These are phyloP conservation scores for Muschampia staudingeri DNA, from an alignment of 2,888 invertebrate species.

Conservation along the genomic window DNA sequence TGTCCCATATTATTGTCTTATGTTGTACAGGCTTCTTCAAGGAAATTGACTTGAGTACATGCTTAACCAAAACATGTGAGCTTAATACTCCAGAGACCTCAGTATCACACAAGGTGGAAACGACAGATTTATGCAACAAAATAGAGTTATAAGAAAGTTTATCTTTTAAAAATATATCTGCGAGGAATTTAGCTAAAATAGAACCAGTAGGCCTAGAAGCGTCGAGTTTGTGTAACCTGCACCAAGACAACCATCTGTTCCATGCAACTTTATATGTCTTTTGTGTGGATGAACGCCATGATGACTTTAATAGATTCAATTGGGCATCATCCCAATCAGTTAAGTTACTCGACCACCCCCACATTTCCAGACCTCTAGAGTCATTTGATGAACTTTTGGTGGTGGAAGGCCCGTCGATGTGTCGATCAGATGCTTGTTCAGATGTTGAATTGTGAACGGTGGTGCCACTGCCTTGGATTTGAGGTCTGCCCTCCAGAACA, in stretches of 20 bases:
- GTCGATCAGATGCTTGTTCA: conserved; percentile 23
- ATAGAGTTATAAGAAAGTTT: conserved; percentile 57
- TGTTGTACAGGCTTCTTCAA: conserved; percentile 28
- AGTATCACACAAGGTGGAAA: conserved; percentile 58
- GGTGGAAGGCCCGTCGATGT: conserved; percentile 40
- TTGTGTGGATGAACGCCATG: conserved; percentile 46
- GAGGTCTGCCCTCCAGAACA: too few species aligned
- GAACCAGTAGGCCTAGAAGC: conserved; percentile 30
- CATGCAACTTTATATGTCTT: conserved; percentile 48
- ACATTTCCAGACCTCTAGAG: conserved; percentile 42
- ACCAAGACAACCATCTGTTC: conserved; percentile 46
- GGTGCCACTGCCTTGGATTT: too few species aligned
- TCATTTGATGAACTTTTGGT: background rate
- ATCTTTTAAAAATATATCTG: conserved; percentile 50
- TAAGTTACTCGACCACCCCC: conserved; percentile 40
- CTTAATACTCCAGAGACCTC: conserved; percentile 40
- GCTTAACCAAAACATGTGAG: conserved; percentile 49
- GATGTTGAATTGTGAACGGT: too few species aligned
- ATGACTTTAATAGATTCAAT: background rate
- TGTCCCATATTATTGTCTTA: too few species aligned
- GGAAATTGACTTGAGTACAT: conserved; percentile 54
- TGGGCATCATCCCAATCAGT: background rate
- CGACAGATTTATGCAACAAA: background rate
- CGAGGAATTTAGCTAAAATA: conserved; percentile 36
- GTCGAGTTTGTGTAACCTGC: conserved; percentile 13